Percentiles rank a stretch among this genome's conserved stretches.
These are phyloP conservation scores for Elanus axillaris DNA, from an alignment of 2,113 vertebrate species.

Conservation along the genomic window DNA sequence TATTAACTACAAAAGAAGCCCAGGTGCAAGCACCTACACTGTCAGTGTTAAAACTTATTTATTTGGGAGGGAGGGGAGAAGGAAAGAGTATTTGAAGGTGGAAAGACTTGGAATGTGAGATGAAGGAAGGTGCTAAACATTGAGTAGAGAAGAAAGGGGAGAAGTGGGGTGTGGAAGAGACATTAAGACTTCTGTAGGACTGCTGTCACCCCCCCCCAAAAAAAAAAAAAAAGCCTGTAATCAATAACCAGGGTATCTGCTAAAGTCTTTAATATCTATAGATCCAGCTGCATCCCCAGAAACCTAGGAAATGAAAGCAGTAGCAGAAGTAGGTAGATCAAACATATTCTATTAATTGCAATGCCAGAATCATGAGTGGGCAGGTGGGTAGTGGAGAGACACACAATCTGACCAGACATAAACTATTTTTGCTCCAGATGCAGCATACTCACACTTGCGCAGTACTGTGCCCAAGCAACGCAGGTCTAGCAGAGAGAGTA, in stretches of 20 bases:
- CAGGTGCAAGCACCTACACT: not conserved
- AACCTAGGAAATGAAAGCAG: not conserved
- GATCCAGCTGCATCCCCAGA: not conserved
- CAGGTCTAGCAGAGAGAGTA: not conserved
- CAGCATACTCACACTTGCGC: not conserved
- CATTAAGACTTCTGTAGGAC: not conserved
- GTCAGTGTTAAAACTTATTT: not conserved
- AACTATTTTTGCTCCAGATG: not conserved
- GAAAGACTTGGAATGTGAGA: not conserved
- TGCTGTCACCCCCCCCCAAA: not conserved
- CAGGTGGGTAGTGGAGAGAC: not conserved
- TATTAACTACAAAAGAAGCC: not conserved
- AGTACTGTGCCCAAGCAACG: not conserved
- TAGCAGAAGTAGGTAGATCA: not conserved
- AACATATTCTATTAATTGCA: not conserved
- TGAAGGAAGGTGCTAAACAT: not conserved
- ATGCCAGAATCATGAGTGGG: not conserved
- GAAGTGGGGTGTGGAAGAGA: not conserved
- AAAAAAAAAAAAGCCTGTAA: not conserved
- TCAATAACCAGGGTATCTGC: rapidly evolving
- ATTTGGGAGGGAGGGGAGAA: not conserved
- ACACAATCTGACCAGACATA: not conserved
- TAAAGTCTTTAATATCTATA: not conserved
- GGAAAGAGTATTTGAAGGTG: not conserved
- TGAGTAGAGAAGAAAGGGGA: not conserved